phyloP scores from a whole-genome alignment of 2,113 vertebrate species.

The Poeciliopsis retropinna region DNA sequence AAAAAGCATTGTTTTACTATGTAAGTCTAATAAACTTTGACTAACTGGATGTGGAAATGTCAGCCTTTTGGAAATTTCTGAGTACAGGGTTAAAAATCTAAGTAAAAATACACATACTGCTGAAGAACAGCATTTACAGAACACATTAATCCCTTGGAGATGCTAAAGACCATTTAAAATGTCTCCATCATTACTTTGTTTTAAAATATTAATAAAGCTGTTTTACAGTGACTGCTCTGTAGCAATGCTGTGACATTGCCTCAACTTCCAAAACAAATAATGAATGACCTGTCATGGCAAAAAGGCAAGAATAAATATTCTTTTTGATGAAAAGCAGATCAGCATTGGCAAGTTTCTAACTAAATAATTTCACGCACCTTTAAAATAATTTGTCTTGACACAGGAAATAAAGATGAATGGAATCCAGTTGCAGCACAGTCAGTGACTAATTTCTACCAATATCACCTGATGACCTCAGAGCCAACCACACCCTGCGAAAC shows the following conservation, averaged over 20 bases:
- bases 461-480: not conserved
- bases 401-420: not conserved
- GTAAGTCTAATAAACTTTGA: not conserved
- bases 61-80: too few relatives aligned
- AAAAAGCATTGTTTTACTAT: not conserved
- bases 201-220: not conserved
- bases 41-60: not conserved
- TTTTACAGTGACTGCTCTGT: not conserved
- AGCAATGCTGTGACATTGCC: not conserved
- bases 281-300: not conserved
- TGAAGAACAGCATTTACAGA: too few relatives aligned
- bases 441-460: not conserved
- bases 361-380: not conserved
- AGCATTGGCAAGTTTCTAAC: too few relatives aligned
- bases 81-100: too few relatives aligned
- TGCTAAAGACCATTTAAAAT: not conserved
- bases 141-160: not conserved
- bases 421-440: not conserved
- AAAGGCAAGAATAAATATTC: not conserved
- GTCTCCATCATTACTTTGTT: not conserved
- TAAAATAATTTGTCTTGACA: not conserved
- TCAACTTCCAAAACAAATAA: not conserved
- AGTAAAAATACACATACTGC: too few relatives aligned
- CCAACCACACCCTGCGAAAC: not conserved
- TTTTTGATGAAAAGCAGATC: too few relatives aligned